Base-by-base conservation (phyloP, 92 coral and sea anemone species). In the Zoanthus sansibaricus region DNA sequence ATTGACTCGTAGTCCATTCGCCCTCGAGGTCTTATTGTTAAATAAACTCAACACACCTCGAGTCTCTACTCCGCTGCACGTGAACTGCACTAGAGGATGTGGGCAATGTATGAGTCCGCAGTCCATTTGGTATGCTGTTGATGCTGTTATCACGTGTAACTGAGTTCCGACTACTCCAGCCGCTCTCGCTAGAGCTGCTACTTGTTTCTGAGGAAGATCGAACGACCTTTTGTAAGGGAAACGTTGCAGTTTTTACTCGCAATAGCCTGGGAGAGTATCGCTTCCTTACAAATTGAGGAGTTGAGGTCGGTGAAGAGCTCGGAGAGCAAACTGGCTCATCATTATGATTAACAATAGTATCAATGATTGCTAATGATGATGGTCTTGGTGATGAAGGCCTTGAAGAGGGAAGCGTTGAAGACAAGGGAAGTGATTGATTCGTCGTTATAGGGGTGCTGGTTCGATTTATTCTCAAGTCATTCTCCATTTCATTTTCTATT, bases 141-240 rank as follows among this genome's bases (percentile, higher is more conserved):
- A 32, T 82, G n/a, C 91, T 82, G 75, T 61, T 83, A 62, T 89
- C 88, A 45, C 87, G 79, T 42, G 91, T 84, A 3, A 87, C 90
- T 32, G 92, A 91, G 82, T 78, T 87, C 12, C 87, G 89, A 89
- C 86, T 88, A 78, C 93, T 92, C 69, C 93, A 95, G 61, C 90
- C 86, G 25, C 98, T 89, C 33, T 90, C 95, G 73, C 98, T 91
- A 7, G 98, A 94, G 73, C 98, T 94, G 87, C 94, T 94, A 77
- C 98, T 94, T 21, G 94, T 94, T 37, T 89, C 90, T 33, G 98
- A 94, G 55, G 94, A 91, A 55, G 93, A 92, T 61, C 98, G 95
- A 25, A 82, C 77, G 18, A 94, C 84, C 16, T 82, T 83, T 20
- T 66, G 76, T 16, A 72, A n/a, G 11, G 84, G 64, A 68, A 71